A percentile compares a stretch with the other conserved stretches of the same genome.
Conservation (phyloP, 2,113 vertebrate genomes). For the Actenoides lindsayi region DNA sequence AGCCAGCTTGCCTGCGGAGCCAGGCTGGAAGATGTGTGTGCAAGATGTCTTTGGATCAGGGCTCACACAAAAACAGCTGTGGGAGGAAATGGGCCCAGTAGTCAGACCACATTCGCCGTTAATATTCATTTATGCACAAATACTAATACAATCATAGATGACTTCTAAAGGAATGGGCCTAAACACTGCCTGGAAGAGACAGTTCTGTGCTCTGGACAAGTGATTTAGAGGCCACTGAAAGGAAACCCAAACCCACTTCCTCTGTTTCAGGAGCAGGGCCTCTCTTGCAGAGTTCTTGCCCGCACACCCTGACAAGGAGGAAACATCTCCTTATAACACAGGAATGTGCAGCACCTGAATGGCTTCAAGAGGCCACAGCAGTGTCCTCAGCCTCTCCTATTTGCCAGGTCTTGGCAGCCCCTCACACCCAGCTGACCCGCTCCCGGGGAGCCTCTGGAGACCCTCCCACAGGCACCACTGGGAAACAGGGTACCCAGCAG, state of each 20-base stretch:
- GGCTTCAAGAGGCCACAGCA: background rate
- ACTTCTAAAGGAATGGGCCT: constrained; percentile 35
- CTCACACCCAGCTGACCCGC: background rate
- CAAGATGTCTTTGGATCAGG: constrained; percentile 43
- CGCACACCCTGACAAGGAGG: background rate
- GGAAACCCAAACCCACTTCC: constrained; percentile 37
- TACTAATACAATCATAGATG: background rate
- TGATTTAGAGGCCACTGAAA: constrained; percentile 38
- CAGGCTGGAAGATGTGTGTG: background rate
- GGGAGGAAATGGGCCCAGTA: constrained; percentile 44
- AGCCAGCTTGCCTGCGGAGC: background rate
- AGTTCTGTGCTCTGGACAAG: background rate
- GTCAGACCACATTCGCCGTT: constrained; percentile 55
- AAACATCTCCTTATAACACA: background rate
- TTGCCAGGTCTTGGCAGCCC: background rate
- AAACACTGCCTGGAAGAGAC: constrained; percentile 15
- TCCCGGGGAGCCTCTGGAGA: background rate
- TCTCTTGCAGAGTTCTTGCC: background rate
- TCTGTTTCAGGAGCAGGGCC: background rate
- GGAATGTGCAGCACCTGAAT: background rate
- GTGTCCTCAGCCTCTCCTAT: background rate
- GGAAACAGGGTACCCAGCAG: background rate
- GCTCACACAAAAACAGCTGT: constrained; percentile 32
- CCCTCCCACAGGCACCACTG: background rate
- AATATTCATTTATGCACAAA: constrained; percentile 62